These are phyloP conservation scores for Embidobia sp. DNA, from an alignment of 2,888 invertebrate genomes.

Conservation along the genomic window DNA sequence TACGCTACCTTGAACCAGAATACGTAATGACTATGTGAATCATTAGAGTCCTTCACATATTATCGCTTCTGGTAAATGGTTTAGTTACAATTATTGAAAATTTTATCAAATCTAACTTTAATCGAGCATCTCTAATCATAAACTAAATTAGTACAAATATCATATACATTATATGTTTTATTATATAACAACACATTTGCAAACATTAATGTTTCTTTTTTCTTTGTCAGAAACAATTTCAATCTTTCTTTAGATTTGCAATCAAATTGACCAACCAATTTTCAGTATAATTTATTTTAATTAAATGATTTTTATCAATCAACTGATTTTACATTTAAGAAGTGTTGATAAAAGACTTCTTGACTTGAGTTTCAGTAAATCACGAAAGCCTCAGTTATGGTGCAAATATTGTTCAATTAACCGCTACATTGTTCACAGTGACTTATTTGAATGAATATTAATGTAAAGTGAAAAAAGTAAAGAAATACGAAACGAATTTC, in stretches of 20 bases:
- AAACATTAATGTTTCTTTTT: not conserved
- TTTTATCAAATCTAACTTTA: slow-evolving; percentile 13
- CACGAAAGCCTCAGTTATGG: not conserved
- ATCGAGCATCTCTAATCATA: not conserved
- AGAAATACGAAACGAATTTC: slow-evolving; percentile 35
- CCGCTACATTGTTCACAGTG: slow-evolving; percentile 7
- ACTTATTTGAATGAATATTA: slow-evolving; percentile 26
- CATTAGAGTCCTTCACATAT: slow-evolving; percentile 56
- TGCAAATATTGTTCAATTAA: not conserved
- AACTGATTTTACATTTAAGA: not conserved
- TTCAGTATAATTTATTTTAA: no score
- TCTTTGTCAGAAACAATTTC: no score
- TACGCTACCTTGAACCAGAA: slow-evolving; percentile 63
- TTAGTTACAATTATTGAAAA: slow-evolving; percentile 19
- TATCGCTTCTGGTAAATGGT: slow-evolving; percentile 54
- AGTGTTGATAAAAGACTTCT: no score
- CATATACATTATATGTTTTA: no score
- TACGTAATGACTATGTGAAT: slow-evolving; percentile 55
- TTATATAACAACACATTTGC: no score
- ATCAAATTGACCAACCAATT: not conserved
- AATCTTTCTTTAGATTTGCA: no score
- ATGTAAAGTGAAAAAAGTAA: slow-evolving; percentile 22
- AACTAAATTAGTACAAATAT: no score
- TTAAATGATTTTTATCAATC: no score
- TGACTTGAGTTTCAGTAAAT: slow-evolving; percentile 16